Evolutionary conservation across 2,888 invertebrate genomes (phyloP).

Genomic region (Noctua comes): DNA sequence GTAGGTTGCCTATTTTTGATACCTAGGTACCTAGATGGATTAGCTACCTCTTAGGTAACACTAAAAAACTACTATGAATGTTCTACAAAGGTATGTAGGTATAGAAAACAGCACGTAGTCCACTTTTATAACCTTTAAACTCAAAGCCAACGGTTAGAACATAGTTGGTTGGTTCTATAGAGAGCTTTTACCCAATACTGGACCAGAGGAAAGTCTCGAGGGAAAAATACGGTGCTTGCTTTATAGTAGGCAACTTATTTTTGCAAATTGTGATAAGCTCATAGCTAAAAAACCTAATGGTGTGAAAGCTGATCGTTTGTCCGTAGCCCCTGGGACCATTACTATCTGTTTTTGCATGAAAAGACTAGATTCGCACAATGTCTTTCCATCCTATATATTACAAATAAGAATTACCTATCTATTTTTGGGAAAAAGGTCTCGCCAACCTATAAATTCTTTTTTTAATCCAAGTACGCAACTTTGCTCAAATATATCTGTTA

Average conservation of each 20-base stretch:
- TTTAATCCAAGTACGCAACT: constrained; percentile 60
- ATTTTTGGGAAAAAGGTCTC: constrained; percentile 54
- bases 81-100: background rate
- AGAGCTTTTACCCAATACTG: constrained; percentile 38
- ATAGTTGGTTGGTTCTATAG: constrained; percentile 20
- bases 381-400: constrained; percentile 57
- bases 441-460: constrained; percentile 55
- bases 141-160: constrained; percentile 9
- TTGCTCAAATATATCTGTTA: constrained; percentile 55
- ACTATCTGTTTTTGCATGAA: constrained; percentile 76
- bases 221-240: constrained; percentile 40
- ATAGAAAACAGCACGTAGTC: background rate
- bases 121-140: constrained; percentile 7
- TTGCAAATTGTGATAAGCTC: constrained; percentile 77
- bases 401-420: constrained; percentile 54
- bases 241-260: constrained; percentile 68
- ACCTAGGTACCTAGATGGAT: background rate
- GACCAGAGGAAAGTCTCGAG: constrained; percentile 30
- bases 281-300: constrained; percentile 80
- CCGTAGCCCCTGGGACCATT: constrained; percentile 72
- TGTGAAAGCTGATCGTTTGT: constrained; percentile 78
- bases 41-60: background rate
- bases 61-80: background rate
- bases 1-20: background rate
- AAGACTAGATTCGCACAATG: constrained; percentile 62